These are phyloP conservation scores for Leucopsar rothschildi DNA, from an alignment of 2,113 vertebrate species.

Conservation along the genomic window DNA sequence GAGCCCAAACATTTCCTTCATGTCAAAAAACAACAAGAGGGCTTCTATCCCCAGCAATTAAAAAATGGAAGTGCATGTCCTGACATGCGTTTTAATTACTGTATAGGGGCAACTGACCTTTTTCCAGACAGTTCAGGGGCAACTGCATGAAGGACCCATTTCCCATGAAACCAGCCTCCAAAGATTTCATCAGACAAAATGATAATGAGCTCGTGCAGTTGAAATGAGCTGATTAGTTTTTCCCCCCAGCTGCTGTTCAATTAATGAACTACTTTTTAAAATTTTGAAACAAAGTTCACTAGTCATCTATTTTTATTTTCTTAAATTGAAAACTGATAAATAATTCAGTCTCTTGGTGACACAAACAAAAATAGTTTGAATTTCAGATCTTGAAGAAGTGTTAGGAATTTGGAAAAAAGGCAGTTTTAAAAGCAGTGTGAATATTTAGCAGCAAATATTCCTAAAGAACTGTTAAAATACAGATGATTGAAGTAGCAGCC, in stretches of 20 bases:
- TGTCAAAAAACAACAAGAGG: background rate
- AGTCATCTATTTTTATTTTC: constrained; percentile 63
- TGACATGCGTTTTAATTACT: constrained; percentile 16
- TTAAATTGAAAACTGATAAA: constrained; percentile 59
- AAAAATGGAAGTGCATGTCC: background rate
- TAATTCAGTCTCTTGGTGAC: constrained; percentile 25
- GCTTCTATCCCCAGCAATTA: background rate
- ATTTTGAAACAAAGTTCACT: constrained; percentile 54
- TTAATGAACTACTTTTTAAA: constrained; percentile 62
- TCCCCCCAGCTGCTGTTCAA: constrained; percentile 58
- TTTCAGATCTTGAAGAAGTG: constrained; percentile 14
- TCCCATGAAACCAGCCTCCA: constrained; percentile 37
- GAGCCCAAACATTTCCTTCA: background rate
- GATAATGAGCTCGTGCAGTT: constrained; percentile 60
- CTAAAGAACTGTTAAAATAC: constrained; percentile 48
- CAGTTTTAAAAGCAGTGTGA: constrained; percentile 10
- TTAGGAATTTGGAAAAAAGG: background rate
- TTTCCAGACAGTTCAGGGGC: background rate
- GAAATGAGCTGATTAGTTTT: constrained; percentile 66
- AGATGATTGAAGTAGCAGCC: constrained; percentile 51
- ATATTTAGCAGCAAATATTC: constrained; percentile 42
- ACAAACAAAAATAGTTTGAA: constrained; percentile 54
- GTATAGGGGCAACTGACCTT: background rate
- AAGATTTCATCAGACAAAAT: constrained; percentile 60
- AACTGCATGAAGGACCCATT: constrained; percentile 3